phyloP scores from a whole-genome alignment of 2,797 vertebrate species.

The Lagothrix lagotricha region DNA sequence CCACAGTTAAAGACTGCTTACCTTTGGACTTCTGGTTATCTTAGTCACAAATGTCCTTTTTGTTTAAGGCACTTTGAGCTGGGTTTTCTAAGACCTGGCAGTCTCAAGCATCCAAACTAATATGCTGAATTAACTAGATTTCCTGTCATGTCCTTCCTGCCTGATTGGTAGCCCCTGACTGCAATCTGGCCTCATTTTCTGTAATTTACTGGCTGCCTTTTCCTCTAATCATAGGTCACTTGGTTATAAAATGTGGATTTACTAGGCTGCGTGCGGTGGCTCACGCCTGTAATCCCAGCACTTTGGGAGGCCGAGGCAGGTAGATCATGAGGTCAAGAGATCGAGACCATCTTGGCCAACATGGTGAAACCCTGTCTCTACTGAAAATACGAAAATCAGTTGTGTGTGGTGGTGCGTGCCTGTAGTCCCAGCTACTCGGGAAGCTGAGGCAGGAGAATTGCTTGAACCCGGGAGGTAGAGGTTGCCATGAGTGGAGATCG shows the following conservation, averaged over 20 bases:
- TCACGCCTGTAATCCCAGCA: too few species aligned
- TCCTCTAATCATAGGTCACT: conserved; percentile 7
- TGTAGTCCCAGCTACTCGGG: too few species aligned
- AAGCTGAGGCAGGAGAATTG: too few species aligned
- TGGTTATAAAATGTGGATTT: not conserved
- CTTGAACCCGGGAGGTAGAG: too few species aligned
- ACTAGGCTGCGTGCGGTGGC: too few species aligned
- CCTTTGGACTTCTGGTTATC: not conserved
- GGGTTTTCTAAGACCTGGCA: not conserved
- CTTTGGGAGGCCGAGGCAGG: too few species aligned
- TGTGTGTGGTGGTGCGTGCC: too few species aligned
- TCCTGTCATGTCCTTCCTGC: not conserved
- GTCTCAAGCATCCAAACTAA: not conserved
- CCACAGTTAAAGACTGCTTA: not conserved
- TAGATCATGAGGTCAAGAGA: too few species aligned
- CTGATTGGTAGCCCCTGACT: not conserved
- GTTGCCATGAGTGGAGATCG: too few species aligned
- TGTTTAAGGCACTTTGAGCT: not conserved
- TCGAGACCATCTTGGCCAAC: too few species aligned
- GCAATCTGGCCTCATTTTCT: not conserved
- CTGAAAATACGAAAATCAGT: too few species aligned
- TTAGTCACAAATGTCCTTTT: not conserved
- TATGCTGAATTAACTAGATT: not conserved
- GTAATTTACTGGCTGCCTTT: not conserved
- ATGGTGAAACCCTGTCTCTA: too few species aligned